Evolutionary conservation across 2,888 invertebrate genomes (phyloP).

Genomic region (Galerucella pusilla): DNA sequence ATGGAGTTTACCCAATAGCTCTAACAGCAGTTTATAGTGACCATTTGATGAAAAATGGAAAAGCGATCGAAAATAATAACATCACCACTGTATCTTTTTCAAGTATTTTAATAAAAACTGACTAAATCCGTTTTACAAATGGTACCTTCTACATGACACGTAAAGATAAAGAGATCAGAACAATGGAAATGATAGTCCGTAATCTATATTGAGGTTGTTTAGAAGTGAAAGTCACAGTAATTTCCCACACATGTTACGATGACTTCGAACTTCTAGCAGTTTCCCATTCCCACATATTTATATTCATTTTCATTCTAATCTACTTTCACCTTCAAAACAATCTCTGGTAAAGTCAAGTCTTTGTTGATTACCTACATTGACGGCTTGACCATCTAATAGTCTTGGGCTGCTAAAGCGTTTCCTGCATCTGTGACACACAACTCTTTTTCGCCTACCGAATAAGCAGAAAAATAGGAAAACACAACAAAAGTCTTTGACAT

Average conservation of each 20-base stretch:
- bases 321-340: too few species aligned
- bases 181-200: slow-evolving; percentile 30
- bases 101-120: slow-evolving; percentile 33
- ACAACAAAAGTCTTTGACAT: too few species aligned
- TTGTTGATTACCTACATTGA: too few species aligned
- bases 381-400: too few species aligned
- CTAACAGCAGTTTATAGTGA: too few species aligned
- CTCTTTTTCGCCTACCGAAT: too few species aligned
- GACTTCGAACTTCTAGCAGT: slow-evolving; percentile 31
- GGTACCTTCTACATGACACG: slow-evolving; percentile 33
- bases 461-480: too few species aligned
- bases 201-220: slow-evolving; percentile 33
- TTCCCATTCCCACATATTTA: slow-evolving; percentile 17
- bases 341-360: too few species aligned
- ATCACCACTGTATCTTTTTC: slow-evolving; percentile 17
- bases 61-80: not conserved
- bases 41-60: not conserved
- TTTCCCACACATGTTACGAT: slow-evolving; percentile 33
- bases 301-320: too few species aligned
- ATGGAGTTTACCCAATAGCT: too few species aligned
- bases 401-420: too few species aligned
- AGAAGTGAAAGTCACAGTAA: slow-evolving; percentile 32
- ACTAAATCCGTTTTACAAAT: slow-evolving; percentile 40
- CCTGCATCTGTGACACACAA: too few species aligned
- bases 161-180: slow-evolving; percentile 33